A percentile compares a stretch with the other conserved stretches of the same genome.
phyloP scores from a whole-genome alignment of 2,113 vertebrate genomes.

The Solea solea region DNA sequence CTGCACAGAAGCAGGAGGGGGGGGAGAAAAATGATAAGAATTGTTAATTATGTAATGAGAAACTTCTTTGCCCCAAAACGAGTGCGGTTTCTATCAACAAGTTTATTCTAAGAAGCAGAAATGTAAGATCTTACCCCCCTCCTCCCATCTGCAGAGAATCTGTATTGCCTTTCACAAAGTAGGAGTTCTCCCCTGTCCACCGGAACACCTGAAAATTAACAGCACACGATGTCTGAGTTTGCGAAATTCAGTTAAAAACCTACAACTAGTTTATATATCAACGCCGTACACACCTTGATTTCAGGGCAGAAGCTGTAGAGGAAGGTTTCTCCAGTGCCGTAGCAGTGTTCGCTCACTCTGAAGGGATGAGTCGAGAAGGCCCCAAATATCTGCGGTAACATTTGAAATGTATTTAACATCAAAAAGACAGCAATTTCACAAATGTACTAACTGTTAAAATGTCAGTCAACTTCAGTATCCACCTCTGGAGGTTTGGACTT shows the following conservation, averaged over 20 bases:
- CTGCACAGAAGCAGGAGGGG: slow-evolving; percentile 65
- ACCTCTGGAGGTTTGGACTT: too few species aligned
- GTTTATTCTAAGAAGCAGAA: neutral
- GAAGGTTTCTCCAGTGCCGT: slow-evolving; percentile 97
- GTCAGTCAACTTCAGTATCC: too few species aligned
- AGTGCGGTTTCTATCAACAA: neutral
- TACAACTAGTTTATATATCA: neutral
- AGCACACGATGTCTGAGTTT: neutral
- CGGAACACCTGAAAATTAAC: slow-evolving; percentile 87
- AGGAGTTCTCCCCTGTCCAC: slow-evolving; percentile 98
- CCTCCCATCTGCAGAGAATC: slow-evolving; percentile 95
- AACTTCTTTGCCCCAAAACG: neutral
- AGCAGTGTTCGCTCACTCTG: slow-evolving; percentile 95
- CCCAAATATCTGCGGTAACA: slow-evolving; percentile 89
- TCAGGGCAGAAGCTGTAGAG: slow-evolving; percentile 95
- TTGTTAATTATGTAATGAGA: neutral
- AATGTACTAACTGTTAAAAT: too few species aligned
- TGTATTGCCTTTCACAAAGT: slow-evolving; percentile 96
- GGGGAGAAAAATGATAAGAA: neutral
- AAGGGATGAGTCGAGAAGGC: slow-evolving; percentile 95
- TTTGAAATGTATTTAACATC: neutral
- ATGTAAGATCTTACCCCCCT: slow-evolving; percentile 84
- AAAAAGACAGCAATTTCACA: neutral
- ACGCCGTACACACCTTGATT: slow-evolving; percentile 84
- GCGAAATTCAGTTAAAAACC: neutral